Evolutionary conservation across 2,113 vertebrate species (phyloP).

Genomic region (Vombatus ursinus): DNA sequence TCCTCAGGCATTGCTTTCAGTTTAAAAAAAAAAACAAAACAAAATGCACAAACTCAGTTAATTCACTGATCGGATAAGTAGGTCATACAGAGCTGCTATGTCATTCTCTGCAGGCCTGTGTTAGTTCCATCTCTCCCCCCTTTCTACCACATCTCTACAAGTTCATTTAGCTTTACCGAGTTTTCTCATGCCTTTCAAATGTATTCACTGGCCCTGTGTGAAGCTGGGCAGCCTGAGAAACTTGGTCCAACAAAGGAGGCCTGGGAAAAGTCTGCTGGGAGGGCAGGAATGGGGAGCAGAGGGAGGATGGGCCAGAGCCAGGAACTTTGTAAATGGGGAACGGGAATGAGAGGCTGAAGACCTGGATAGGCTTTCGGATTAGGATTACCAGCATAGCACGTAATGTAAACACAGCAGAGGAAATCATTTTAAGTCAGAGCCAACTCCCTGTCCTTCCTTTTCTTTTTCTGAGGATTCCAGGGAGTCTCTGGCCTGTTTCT

Average conservation of each 20-base stretch:
- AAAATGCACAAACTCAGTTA: neutral
- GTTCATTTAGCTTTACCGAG: neutral
- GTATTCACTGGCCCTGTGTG: neutral
- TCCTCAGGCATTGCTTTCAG: neutral
- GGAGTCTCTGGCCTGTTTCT: neutral
- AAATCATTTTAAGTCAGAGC: neutral
- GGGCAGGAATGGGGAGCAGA: neutral
- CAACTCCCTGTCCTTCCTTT: neutral
- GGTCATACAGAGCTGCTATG: neutral
- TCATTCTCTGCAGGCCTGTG: neutral
- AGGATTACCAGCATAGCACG: neutral
- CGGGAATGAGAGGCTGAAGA: neutral
- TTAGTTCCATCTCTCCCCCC: neutral
- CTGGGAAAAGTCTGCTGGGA: neutral
- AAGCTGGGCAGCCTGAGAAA: neutral
- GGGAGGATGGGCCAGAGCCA: neutral
- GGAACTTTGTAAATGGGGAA: neutral
- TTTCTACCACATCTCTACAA: neutral
- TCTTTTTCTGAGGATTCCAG: neutral
- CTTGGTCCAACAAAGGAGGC: neutral
- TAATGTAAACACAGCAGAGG: neutral
- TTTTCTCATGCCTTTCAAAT: neutral
- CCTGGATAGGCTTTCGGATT: neutral
- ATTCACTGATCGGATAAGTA: neutral
- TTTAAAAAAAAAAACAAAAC: neutral